Evolutionary conservation across 2,113 vertebrate genomes (phyloP).

Genomic region (Anthoscopus minutus): DNA sequence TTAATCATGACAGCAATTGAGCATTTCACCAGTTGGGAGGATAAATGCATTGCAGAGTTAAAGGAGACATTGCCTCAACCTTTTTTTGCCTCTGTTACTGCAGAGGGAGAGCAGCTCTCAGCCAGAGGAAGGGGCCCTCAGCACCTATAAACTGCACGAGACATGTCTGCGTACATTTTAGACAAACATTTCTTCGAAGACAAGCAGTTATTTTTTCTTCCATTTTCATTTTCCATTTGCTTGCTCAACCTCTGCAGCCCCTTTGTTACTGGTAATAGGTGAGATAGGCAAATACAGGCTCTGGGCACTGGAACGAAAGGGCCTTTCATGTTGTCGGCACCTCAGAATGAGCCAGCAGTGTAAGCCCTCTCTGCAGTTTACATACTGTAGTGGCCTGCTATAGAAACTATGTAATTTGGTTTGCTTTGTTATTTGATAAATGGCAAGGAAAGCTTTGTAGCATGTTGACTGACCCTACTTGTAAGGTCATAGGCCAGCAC

Average conservation of each 20-base stretch:
- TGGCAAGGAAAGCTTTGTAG: conserved; percentile 40
- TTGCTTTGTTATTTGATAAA: conserved; percentile 53
- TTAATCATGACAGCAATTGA: conserved; percentile 3
- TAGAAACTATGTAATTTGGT: conserved; percentile 53
- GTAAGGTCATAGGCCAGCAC: conserved; percentile 26
- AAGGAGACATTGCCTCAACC: neutral
- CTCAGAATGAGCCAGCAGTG: neutral
- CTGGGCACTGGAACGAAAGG: neutral
- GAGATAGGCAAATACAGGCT: conserved; percentile 47
- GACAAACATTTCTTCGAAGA: conserved; percentile 21
- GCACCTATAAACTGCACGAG: neutral
- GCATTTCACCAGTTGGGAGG: neutral
- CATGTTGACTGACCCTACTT: conserved; percentile 23
- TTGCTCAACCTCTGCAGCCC: conserved; percentile 47
- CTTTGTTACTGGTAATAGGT: conserved; percentile 52
- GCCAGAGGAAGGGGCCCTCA: neutral
- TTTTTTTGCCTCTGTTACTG: neutral
- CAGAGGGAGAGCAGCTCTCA: neutral
- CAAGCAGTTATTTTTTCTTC: conserved; percentile 51
- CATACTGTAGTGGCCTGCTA: conserved; percentile 54
- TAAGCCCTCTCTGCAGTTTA: conserved; percentile 36
- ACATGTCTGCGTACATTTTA: conserved; percentile 13
- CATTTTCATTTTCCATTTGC: conserved; percentile 39
- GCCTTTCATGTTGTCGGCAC: conserved; percentile 23
- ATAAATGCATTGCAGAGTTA: neutral